phyloP scores from a whole-genome alignment of 2,113 vertebrate genomes.

The Chlorocebus sabaeus region DNA sequence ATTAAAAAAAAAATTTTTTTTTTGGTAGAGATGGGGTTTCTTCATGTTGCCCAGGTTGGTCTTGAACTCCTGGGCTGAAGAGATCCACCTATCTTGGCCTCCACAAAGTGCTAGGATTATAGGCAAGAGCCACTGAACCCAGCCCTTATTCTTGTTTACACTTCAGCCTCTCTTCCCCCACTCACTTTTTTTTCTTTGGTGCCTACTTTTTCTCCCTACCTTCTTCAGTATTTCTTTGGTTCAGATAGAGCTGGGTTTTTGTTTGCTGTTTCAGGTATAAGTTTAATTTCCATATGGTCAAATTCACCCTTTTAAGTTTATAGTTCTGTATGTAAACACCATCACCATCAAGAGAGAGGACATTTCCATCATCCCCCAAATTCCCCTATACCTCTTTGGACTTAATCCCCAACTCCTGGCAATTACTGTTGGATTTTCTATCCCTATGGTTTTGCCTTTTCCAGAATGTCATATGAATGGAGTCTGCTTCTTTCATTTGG shows the following conservation, averaged over 20 bases:
- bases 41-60: too few species aligned
- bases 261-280: not conserved
- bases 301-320: not conserved
- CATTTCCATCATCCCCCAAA: not conserved
- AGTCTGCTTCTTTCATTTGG: not conserved
- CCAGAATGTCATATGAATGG: not conserved
- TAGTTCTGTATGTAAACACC: not conserved
- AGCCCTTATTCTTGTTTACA: not conserved
- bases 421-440: not conserved
- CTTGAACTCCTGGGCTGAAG: too few species aligned
- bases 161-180: not conserved
- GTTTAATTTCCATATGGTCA: not conserved
- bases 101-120: too few species aligned
- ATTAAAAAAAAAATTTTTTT: too few species aligned
- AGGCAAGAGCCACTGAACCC: too few species aligned
- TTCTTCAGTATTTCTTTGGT: not conserved
- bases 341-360: not conserved
- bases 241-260: not conserved
- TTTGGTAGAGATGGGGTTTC: too few species aligned
- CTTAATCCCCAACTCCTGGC: not conserved
- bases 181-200: not conserved
- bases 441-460: not conserved
- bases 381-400: not conserved
- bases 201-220: fast-evolving
- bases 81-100: too few species aligned